Evolutionary conservation across 2,797 vertebrate genomes (phyloP), one percentile per base, ranked within the genome.

Genomic region (Steatocranus sp.): DNA sequence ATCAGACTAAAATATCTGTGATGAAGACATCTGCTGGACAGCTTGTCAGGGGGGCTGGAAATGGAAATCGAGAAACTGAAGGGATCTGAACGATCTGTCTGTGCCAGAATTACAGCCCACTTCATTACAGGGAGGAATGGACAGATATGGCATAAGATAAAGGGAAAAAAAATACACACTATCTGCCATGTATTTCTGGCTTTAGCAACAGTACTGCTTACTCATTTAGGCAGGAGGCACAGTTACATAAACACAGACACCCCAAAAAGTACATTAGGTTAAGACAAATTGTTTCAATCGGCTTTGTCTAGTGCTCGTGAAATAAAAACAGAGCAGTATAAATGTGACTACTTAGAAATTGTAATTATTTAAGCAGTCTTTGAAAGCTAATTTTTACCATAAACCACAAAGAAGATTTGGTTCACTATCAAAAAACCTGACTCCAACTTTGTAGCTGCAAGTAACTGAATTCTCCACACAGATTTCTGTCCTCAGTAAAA

Each of bases 1-100:
- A 90, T 94, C 93, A 83, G 92, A 92, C 92, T 89, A 93, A 95
- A 93, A 94, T 94, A 94, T 93, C 92, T 93, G 91, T 36, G 88
- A 94, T 92, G 92, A 92, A 94, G 94, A 94, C 93, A 92, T 94
- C 90, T 93, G 91, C 91, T 81, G 86, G 93, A 94, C 94, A 94
- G 93, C 91, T 91, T 93, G 94, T 94, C 94, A 93, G 83, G 82
- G 80, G 81, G 84, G 91, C 91, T 92, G 87, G 78, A 93, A 94
- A 94, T 93, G 92, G 92, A 94, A 94, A 93, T 93, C 58, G 90
- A 92, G 90, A 93, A 93, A 93, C 87, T 90, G 93, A 91, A 90
- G 89, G 91, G 81, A 94, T 95, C 92, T 88, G 93, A 93, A 93
- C 82, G 86, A 90, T 89, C 89, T 78, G 87, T 90, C 91, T 90